A percentile compares a stretch with the other conserved stretches of the same genome.
Conservation (phyloP, 1,140 invertebrate genomes). For the Lepidurus packardi region DNA sequence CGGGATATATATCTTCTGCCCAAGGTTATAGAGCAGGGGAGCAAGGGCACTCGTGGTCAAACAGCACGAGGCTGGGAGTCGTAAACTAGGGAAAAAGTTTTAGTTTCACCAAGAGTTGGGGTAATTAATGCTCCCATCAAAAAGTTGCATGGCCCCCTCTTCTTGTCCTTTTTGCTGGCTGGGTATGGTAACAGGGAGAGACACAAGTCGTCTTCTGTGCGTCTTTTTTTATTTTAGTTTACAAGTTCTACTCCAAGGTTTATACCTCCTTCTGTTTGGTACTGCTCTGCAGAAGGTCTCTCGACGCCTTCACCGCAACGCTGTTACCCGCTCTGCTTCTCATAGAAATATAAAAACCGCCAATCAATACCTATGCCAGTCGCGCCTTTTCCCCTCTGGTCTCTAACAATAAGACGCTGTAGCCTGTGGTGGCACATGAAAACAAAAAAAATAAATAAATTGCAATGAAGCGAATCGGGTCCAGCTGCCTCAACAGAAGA, state of each 20-base stretch:
- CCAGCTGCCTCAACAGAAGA: neutral
- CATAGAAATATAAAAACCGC: constrained; percentile 22
- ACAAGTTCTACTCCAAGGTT: neutral
- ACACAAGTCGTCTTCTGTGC: neutral
- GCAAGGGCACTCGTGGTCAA: no score
- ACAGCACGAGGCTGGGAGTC: no score
- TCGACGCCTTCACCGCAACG: constrained; percentile 12
- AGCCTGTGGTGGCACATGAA: neutral
- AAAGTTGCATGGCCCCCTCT: no score
- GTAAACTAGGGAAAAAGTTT: no score
- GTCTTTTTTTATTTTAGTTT: neutral
- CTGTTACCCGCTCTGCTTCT: constrained; percentile 14
- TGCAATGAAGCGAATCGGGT: neutral
- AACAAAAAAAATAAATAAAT: neutral
- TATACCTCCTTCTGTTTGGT: neutral
- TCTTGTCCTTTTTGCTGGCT: neutral
- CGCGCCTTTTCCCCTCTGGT: neutral
- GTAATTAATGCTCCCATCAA: no score
- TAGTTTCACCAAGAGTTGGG: no score
- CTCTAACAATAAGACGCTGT: neutral
- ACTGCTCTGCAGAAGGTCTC: neutral
- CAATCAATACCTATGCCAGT: constrained; percentile 22
- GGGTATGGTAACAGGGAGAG: neutral
- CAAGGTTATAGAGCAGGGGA: no score
- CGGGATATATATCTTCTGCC: no score